Percentiles rank a stretch among this genome's conserved stretches.
Evolutionary conservation across 2,888 invertebrate species (phyloP).

Genomic region (Clivina fossor): DNA sequence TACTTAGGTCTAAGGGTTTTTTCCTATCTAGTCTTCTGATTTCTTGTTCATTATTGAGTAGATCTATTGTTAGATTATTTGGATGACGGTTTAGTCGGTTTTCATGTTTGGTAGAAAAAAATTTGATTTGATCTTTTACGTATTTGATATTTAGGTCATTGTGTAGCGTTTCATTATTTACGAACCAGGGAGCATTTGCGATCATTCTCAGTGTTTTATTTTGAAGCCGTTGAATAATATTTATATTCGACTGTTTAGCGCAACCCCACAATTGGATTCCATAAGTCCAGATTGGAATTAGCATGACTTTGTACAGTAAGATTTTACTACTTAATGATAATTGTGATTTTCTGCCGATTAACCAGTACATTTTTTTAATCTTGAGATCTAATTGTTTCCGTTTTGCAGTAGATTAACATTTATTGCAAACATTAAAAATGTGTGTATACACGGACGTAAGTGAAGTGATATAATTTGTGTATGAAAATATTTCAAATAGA

Average conservation of each 20-base stretch:
- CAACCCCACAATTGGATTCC: constrained; percentile 32
- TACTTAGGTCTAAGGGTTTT: not conserved
- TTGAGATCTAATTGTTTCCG: constrained; percentile 31
- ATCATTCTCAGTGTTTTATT: constrained; percentile 22
- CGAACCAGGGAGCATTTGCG: constrained; percentile 25
- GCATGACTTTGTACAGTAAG: not conserved
- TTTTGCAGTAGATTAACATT: too few relatives aligned
- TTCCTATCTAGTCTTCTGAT: too few relatives aligned
- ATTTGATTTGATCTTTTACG: too few relatives aligned
- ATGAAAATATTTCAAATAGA: too few relatives aligned
- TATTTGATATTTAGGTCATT: too few relatives aligned
- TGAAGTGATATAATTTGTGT: too few relatives aligned
- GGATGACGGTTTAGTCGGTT: constrained; percentile 3
- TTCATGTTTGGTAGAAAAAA: constrained; percentile 12
- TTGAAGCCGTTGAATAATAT: constrained; percentile 24
- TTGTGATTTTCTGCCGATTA: constrained; percentile 34
- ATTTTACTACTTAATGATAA: not conserved
- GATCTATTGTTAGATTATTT: not conserved
- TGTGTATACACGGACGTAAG: too few relatives aligned
- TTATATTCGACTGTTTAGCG: constrained; percentile 12
- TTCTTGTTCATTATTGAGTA: too few relatives aligned
- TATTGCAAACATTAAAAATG: too few relatives aligned
- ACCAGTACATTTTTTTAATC: constrained; percentile 30
- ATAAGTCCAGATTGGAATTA: constrained; percentile 17
- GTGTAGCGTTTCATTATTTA: constrained; percentile 7